A percentile compares a stretch with the other conserved stretches of the same genome.
phyloP scores from a whole-genome alignment of 2,797 vertebrate genomes.

The Spinus pinus region DNA sequence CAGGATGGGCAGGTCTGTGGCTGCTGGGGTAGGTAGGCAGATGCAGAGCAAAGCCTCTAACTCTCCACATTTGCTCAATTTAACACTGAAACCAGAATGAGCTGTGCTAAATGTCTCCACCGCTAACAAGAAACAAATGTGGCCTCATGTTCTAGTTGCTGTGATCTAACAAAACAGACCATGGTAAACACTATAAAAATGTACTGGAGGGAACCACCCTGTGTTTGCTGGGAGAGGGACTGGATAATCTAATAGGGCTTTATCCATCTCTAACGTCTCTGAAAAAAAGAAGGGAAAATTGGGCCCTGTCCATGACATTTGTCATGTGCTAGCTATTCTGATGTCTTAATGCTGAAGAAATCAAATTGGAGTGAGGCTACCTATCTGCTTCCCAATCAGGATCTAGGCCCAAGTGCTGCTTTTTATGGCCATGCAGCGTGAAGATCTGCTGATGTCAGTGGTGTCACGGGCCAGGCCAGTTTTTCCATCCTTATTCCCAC shows the following conservation, averaged over 20 bases:
- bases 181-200: conserved; percentile 69
- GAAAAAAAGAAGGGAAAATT: conserved; percentile 64
- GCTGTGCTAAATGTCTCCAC: conserved; percentile 49
- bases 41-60: background rate
- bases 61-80: conserved; percentile 43
- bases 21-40: background rate
- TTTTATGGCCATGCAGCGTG: conserved; percentile 46
- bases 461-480: background rate
- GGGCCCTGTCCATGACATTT: conserved; percentile 45
- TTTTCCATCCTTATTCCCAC: background rate
- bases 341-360: conserved; percentile 64
- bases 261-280: conserved; percentile 50
- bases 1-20: background rate
- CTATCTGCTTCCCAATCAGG: conserved; percentile 58
- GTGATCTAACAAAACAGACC: conserved; percentile 70
- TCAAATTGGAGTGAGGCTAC: conserved; percentile 54
- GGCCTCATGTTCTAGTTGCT: conserved; percentile 63
- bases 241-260: conserved; percentile 58
- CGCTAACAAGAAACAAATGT: conserved; percentile 62
- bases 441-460: conserved; percentile 43
- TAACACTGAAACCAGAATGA: background rate
- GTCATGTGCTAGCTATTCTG: conserved; percentile 62
- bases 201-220: conserved; percentile 67
- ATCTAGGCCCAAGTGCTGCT: conserved; percentile 51
- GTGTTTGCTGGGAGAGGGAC: conserved; percentile 59